Evolutionary conservation across 2,113 vertebrate species (phyloP), one percentile per base, ranked within the genome.

Genomic region (Paralichthys olivaceus): DNA sequence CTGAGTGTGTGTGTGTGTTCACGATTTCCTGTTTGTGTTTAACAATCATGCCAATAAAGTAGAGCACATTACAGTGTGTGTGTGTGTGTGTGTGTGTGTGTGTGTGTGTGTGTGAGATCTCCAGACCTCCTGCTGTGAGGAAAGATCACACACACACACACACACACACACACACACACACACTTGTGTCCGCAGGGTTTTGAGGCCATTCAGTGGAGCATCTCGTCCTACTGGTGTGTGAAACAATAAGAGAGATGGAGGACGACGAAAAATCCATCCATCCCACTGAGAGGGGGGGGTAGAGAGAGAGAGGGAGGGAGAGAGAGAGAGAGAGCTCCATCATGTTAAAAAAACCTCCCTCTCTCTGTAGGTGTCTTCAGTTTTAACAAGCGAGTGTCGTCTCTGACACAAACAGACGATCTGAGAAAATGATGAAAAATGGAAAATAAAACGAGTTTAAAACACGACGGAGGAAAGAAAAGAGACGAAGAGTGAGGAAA

Each of bases 1-100:
- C 93, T 92, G 93, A 94, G 95, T 95, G 93, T 92, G 93, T 94
- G 28, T 56, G 65, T 65, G 57, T 65, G 65, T 60, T 45, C 59
- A 54, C 12, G 20, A 37, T 37, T 14, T 69, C 40, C 47, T 68
- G 19, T 61, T 63, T 71, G 25, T 76, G 57, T 72, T 57, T 59
- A 79, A 75, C 37, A 83, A 60, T 65, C 55, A 53, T 47, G 54
- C 55, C 71, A 28, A 64, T 83, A 70, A 65, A 79, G 57, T 25
- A 17, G 3, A 78, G 69, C 49, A 47, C 54, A 75, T 81, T 81
- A 58, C 29, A 72, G 64, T 40, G 23, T 65, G 71, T 56, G 54
- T 56, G 45, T 76, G 61, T 66, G 59, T 70, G 51, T 69, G 26
- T 54, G 63, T 63, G 56, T 58, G 69, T 58, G 61, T 71, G 60